Evolutionary conservation across 2,113 vertebrate species (phyloP).

Genomic region (Oxygymnocypris stewartii): DNA sequence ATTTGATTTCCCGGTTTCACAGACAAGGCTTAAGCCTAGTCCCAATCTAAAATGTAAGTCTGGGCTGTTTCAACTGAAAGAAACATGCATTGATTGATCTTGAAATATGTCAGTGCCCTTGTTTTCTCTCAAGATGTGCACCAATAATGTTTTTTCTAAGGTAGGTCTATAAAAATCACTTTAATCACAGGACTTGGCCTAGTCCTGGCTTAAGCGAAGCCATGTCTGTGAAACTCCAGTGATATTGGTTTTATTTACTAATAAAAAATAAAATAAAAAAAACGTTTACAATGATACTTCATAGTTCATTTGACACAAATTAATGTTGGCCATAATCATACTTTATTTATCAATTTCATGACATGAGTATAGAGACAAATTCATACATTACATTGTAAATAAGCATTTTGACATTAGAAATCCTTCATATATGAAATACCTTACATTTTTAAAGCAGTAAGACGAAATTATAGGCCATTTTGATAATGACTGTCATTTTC

Average conservation of each 20-base stretch:
- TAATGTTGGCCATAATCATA: neutral
- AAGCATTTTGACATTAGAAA: slow-evolving; percentile 1
- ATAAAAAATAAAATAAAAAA: neutral
- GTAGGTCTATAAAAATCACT: too few relatives aligned
- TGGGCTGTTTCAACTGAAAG: too few relatives aligned
- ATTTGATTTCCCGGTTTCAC: neutral
- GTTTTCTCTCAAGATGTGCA: too few relatives aligned
- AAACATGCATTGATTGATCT: too few relatives aligned
- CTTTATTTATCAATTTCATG: neutral
- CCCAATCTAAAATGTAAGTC: too few relatives aligned
- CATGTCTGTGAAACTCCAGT: neutral
- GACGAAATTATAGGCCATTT: neutral
- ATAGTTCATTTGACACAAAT: neutral
- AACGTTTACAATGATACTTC: neutral
- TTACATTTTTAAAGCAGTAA: slow-evolving; percentile 17
- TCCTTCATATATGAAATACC: neutral
- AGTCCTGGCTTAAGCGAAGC: too few relatives aligned
- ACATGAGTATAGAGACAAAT: neutral
- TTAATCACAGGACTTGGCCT: too few relatives aligned
- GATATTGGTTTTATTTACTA: neutral
- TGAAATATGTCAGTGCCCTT: too few relatives aligned
- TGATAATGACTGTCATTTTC: slow-evolving; percentile 28
- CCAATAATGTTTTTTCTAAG: too few relatives aligned
- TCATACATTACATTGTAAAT: neutral
- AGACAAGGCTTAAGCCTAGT: too few relatives aligned